Evolutionary conservation across 2,888 invertebrate species (phyloP).

Genomic region (Pantelozetes paolii): DNA sequence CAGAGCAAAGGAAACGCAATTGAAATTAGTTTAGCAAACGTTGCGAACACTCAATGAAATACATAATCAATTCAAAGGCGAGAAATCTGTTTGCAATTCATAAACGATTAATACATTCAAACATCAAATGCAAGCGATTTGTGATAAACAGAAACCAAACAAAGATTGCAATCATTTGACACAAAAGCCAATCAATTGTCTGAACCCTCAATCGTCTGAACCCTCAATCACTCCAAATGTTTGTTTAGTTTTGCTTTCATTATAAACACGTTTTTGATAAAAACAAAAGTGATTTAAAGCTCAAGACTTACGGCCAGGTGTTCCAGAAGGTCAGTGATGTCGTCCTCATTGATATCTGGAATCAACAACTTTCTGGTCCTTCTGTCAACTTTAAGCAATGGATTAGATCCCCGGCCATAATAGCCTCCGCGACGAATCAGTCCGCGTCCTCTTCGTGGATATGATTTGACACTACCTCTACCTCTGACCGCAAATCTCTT

Average conservation of each 20-base stretch:
- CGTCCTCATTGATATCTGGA: constrained; percentile 78
- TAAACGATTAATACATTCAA: too few relatives aligned
- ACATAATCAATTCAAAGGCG: neutral
- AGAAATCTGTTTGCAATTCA: constrained; percentile 23
- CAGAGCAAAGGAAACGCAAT: neutral
- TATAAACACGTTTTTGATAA: neutral
- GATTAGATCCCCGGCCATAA: neutral
- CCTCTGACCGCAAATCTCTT: neutral
- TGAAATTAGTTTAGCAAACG: neutral
- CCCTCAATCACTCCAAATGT: neutral
- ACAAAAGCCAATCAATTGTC: neutral
- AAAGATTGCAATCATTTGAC: neutral
- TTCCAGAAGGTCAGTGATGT: constrained; percentile 69
- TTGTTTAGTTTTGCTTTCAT: neutral
- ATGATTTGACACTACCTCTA: neutral
- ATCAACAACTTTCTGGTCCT: constrained; percentile 78
- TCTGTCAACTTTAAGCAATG: constrained; percentile 64
- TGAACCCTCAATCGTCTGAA: neutral
- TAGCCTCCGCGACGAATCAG: neutral
- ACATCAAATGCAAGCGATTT: too few relatives aligned
- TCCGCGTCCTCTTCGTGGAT: neutral
- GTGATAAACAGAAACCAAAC: neutral
- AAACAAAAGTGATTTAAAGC: constrained; percentile 3
- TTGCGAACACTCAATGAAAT: constrained; percentile 30
- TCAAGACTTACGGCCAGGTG: constrained; percentile 72